A percentile compares a stretch with the other conserved stretches of the same genome.
phyloP scores from a whole-genome alignment of 2,888 invertebrate species.

The Andrena bicolor region DNA sequence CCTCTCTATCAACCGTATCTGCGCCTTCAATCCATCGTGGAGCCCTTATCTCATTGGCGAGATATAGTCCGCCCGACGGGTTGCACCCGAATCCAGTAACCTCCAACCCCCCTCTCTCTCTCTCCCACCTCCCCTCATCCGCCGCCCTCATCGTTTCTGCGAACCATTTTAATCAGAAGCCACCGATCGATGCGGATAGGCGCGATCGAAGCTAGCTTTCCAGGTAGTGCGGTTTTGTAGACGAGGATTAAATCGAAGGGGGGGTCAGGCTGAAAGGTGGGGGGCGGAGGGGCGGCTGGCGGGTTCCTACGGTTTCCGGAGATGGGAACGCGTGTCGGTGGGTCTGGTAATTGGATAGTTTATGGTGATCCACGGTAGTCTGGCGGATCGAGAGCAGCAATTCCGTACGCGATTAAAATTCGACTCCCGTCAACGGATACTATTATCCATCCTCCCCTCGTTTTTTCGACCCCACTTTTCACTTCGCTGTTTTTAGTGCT shows the following conservation, averaged over 20 bases:
- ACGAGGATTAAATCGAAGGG: slow-evolving; percentile 42
- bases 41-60: slow-evolving; percentile 68
- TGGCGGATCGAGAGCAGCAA: slow-evolving; percentile 12
- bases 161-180: slow-evolving; percentile 61
- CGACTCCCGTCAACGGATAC: slow-evolving; percentile 37
- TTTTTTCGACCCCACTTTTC: neutral
- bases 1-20: slow-evolving; percentile 30
- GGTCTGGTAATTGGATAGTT: slow-evolving; percentile 44
- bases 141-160: slow-evolving; percentile 2
- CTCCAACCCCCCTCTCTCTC: too few species aligned
- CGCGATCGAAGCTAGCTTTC: slow-evolving; percentile 47
- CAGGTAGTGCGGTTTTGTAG: slow-evolving; percentile 35
- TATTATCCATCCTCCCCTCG: slow-evolving; percentile 18
- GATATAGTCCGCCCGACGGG: slow-evolving; percentile 57
- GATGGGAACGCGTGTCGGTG: slow-evolving; percentile 24
- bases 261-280: neutral
- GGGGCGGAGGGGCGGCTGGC: neutral
- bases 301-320: slow-evolving; percentile 20
- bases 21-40: slow-evolving; percentile 54
- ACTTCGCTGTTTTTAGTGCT: slow-evolving; percentile 16
- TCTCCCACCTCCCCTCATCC: neutral
- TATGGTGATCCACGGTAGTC: slow-evolving; percentile 23
- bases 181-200: slow-evolving; percentile 50
- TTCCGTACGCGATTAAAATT: slow-evolving; percentile 52
- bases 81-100: slow-evolving; percentile 38